A percentile compares a stretch with the other conserved stretches of the same genome.
Evolutionary conservation across 2,113 vertebrate species (phyloP).

Genomic region (Dicaeum eximium): DNA sequence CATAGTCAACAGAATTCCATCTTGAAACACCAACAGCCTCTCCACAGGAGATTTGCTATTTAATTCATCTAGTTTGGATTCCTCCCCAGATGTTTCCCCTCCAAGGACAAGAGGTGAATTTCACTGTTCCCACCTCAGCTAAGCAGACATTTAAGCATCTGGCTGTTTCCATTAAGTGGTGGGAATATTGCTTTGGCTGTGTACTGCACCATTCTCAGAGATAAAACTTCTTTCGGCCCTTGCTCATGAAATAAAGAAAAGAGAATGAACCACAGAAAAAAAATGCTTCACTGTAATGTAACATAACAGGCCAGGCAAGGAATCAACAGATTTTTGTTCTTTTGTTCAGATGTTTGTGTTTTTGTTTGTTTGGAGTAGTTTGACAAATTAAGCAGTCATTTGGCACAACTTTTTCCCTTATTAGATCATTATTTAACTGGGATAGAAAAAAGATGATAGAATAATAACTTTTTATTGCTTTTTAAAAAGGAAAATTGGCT

Average conservation of each 20-base stretch:
- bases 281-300: background rate
- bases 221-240: background rate
- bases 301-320: background rate
- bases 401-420: background rate
- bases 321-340: background rate
- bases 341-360: no score
- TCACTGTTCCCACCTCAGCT: background rate
- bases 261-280: background rate
- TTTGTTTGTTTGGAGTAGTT: background rate
- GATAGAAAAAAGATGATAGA: background rate
- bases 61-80: background rate
- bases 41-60: background rate
- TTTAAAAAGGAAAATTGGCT: background rate
- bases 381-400: background rate
- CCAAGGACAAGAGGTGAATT: slow-evolving; percentile 6
- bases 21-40: background rate
- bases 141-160: background rate
- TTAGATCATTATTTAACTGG: background rate
- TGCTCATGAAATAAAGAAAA: background rate
- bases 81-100: background rate
- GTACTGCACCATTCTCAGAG: background rate
- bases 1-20: background rate
- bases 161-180: background rate
- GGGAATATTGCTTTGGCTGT: background rate
- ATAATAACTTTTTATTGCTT: background rate